Conservation (phyloP, 2,797 vertebrate genomes). For the Vespertilio murinus region DNA sequence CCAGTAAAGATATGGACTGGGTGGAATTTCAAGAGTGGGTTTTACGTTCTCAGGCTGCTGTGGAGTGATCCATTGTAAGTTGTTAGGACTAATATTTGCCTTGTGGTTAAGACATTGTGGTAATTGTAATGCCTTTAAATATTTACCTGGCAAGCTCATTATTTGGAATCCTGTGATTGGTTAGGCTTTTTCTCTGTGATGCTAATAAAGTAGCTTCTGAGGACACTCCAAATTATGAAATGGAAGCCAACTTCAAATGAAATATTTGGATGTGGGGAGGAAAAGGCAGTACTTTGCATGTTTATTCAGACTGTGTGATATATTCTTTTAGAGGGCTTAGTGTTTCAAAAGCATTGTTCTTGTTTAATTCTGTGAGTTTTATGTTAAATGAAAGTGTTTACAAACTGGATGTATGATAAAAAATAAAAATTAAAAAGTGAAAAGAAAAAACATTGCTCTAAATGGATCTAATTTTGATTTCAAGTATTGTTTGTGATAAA, state of each 20-base stretch:
- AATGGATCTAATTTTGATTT: constrained; percentile 32
- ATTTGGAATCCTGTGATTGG: neutral
- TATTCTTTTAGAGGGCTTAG: neutral
- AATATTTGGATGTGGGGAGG: neutral
- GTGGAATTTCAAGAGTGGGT: neutral
- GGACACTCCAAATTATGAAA: constrained; percentile 8
- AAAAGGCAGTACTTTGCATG: neutral
- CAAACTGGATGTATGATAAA: neutral
- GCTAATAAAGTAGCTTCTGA: constrained; percentile 23
- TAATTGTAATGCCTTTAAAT: constrained; percentile 32
- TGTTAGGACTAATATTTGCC: constrained; percentile 39
- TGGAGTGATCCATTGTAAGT: neutral
- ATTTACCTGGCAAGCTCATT: constrained; percentile 41
- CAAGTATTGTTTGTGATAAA: constrained; percentile 64
- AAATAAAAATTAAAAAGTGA: neutral
- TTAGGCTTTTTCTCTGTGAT: constrained; percentile 14
- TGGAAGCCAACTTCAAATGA: constrained; percentile 17
- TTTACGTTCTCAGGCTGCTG: neutral
- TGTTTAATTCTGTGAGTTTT: neutral
- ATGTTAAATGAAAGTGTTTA: neutral
- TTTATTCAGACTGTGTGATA: neutral
- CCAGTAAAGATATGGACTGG: neutral
- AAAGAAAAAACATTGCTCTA: constrained; percentile 26
- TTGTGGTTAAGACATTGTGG: constrained; percentile 21
- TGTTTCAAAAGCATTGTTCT: constrained; percentile 32